phyloP scores from a whole-genome alignment of 2,113 vertebrate genomes.

The Malurus melanocephalus region DNA sequence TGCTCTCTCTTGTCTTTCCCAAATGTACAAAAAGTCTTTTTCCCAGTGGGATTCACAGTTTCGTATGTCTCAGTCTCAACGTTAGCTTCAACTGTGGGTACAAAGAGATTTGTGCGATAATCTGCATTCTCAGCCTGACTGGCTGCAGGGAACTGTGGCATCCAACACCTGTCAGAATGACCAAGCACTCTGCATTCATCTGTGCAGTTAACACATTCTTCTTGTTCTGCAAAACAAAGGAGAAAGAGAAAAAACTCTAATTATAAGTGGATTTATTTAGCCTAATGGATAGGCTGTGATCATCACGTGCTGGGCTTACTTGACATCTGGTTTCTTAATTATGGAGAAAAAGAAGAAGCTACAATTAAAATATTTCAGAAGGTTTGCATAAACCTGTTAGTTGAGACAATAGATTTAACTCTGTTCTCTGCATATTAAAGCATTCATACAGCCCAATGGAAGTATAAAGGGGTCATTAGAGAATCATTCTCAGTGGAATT shows the following conservation, averaged over 20 bases:
- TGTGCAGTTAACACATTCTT: slow-evolving; percentile 98
- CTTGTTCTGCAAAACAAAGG: slow-evolving; percentile 86
- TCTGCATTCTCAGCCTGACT: slow-evolving; percentile 94
- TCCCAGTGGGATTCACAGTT: slow-evolving; percentile 93
- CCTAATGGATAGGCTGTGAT: slow-evolving; percentile 49
- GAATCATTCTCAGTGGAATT: slow-evolving; percentile 59
- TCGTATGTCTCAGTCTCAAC: slow-evolving; percentile 95
- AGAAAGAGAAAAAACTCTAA: slow-evolving; percentile 53
- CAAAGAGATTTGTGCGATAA: slow-evolving; percentile 99
- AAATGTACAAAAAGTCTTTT: slow-evolving; percentile 99
- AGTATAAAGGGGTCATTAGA: slow-evolving; percentile 63
- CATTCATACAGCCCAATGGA: slow-evolving; percentile 56
- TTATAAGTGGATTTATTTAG: slow-evolving; percentile 56
- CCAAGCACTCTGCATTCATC: slow-evolving; percentile 98
- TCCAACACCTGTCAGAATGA: slow-evolving; percentile 99
- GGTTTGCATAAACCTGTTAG: slow-evolving; percentile 66
- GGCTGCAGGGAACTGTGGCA: slow-evolving; percentile 94
- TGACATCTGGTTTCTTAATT: slow-evolving; percentile 71
- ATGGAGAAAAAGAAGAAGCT: slow-evolving; percentile 67
- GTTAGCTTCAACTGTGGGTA: slow-evolving; percentile 92
- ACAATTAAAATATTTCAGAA: slow-evolving; percentile 74
- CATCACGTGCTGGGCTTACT: slow-evolving; percentile 35
- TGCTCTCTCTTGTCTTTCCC: slow-evolving; percentile 98
- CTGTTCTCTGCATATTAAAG: slow-evolving; percentile 61
- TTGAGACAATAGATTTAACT: slow-evolving; percentile 66